Evolutionary conservation across 1,140 invertebrate species (phyloP).

Genomic region (Melipona quadrifasciata): DNA sequence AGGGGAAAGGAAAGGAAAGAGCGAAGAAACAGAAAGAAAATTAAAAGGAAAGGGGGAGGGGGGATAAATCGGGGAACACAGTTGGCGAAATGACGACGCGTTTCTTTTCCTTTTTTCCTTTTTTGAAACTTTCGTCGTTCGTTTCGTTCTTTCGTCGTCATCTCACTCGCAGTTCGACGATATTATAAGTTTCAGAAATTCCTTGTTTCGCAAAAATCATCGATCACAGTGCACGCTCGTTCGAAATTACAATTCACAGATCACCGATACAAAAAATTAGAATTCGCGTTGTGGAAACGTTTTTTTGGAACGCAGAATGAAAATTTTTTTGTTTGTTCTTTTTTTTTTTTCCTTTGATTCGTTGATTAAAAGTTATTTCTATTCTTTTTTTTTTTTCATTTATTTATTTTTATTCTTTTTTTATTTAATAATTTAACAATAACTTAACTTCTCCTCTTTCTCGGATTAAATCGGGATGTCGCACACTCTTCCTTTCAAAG

Average conservation of each 20-base stretch:
- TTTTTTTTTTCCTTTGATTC: not conserved
- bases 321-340: not conserved
- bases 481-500: not conserved
- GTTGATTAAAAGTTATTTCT: not conserved
- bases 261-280: not conserved
- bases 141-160: not conserved
- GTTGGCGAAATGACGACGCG: too few relatives aligned
- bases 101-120: not conserved
- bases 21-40: not conserved
- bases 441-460: not conserved
- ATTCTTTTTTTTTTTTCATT: not conserved
- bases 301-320: not conserved
- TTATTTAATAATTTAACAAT: not conserved
- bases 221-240: conserved; percentile 31
- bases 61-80: too few relatives aligned
- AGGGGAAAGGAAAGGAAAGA: not conserved
- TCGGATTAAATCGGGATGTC: not conserved
- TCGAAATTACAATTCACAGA: not conserved
- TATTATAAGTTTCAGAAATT: not conserved
- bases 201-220: not conserved
- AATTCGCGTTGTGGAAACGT: not conserved
- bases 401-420: not conserved
- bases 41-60: not conserved
- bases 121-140: not conserved
- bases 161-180: not conserved